Evolutionary conservation across 2,797 vertebrate species (phyloP), one percentile per base, ranked within the genome.

Genomic region (Sebastes hubbsi): DNA sequence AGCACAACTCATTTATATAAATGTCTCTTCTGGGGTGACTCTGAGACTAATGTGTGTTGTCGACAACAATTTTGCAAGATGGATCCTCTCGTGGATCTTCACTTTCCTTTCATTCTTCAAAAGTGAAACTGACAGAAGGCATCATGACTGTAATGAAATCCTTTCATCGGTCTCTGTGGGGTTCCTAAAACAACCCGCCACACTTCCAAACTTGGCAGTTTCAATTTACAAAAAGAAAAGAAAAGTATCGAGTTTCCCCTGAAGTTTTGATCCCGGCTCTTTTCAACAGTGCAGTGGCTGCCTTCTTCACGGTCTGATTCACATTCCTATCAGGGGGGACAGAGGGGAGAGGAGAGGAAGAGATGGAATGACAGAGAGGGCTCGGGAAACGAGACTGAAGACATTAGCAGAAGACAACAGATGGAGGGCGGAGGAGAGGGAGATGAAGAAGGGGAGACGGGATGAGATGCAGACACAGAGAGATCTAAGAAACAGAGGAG

Each of bases 271-370:
- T 70, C 38, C 66, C 2, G 24, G 16, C 12, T 82, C 65, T 34
- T 76, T 66, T 75, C 58, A 56, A 30, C 72, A 29, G 56, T 0
- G 24, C 69, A 27, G 9, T 14, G 14, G 14, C 34, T 61, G 71
- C 49, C 65, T 71, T 65, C 66, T 85, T 80, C 85, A 89, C 69
- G 66, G 80, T 89, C 87, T 75, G 87, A 77, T 87, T 86, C 84
- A 56, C 70, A 60, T 78, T 25, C 62, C 63, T 42, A 78, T 83
- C 78, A 58, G 42, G 5, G 22, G 61, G 22, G 58, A 85, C n/a
- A 52, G 71, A 58, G 30, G 30, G 22, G 61, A 22, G 49, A 24
- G 73, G 42, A 72, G 56, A 34, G 22, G 8, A 6, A 65, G 60
- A 54, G 49, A 1, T 6, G 22, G 58, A 20, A 34, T 34, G 83